phyloP scores from a whole-genome alignment of 2,113 vertebrate genomes.

The Leptobrachium ailaonicum region DNA sequence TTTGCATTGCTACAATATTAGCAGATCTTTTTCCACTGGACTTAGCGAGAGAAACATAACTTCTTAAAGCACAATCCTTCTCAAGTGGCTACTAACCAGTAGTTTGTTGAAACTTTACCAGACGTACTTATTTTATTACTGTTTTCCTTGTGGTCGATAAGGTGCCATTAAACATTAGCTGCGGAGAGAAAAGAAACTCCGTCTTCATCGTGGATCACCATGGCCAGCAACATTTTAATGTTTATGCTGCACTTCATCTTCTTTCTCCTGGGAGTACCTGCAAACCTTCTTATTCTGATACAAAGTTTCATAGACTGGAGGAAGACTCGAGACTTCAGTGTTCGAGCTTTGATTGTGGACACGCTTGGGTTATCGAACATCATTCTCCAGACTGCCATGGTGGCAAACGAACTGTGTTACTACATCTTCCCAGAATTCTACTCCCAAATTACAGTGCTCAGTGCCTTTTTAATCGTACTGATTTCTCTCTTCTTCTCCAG shows the following conservation, averaged over 20 bases:
- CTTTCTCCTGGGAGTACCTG: neutral
- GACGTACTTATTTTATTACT: neutral
- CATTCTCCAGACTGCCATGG: slow-evolving; percentile 45
- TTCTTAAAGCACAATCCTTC: too few relatives aligned
- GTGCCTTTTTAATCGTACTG: neutral
- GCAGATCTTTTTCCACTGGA: neutral
- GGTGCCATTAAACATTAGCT: neutral
- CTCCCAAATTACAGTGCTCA: neutral
- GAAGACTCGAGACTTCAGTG: slow-evolving; percentile 38
- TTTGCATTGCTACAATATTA: neutral
- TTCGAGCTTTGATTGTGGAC: slow-evolving; percentile 40
- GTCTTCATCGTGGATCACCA: neutral
- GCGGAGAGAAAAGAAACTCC: neutral
- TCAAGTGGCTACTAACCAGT: neutral
- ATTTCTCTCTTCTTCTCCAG: slow-evolving; percentile 5
- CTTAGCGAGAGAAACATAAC: too few relatives aligned
- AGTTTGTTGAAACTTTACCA: neutral
- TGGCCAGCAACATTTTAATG: neutral
- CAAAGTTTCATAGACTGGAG: slow-evolving; percentile 39
- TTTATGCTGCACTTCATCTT: neutral
- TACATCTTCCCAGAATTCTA: too few relatives aligned
- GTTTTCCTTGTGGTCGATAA: neutral
- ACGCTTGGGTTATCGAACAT: slow-evolving; percentile 50
- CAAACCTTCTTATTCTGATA: slow-evolving; percentile 46
- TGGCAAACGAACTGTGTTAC: slow-evolving; percentile 35